phyloP scores from a whole-genome alignment of 2,797 vertebrate species.

The Enteromius argenteus region DNA sequence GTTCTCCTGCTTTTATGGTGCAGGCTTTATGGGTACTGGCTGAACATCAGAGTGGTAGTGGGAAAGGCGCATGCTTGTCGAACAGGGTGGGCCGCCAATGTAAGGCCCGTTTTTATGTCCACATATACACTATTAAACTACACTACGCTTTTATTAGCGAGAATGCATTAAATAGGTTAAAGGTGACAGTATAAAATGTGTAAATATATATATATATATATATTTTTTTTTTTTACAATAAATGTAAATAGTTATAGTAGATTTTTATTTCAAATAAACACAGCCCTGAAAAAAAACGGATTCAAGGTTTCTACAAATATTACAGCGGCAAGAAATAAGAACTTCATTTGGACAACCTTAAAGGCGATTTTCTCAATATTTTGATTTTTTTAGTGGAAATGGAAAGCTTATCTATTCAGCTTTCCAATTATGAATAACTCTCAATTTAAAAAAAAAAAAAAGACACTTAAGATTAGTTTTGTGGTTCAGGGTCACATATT shows the following conservation, averaged over 20 bases:
- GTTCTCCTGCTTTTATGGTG: slow-evolving; percentile 66
- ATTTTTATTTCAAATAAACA: not conserved
- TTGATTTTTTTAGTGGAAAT: no score
- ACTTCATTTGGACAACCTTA: no score
- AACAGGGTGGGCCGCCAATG: slow-evolving; percentile 30
- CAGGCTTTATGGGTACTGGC: slow-evolving; percentile 72
- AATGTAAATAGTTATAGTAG: not conserved
- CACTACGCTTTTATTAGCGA: not conserved
- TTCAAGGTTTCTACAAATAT: not conserved
- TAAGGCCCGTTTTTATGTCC: not conserved
- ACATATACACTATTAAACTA: not conserved
- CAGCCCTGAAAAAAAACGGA: not conserved
- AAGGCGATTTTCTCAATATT: no score
- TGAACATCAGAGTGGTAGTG: slow-evolving; percentile 62
- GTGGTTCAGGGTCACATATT: not conserved
- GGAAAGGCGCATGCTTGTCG: slow-evolving; percentile 19
- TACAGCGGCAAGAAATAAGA: not conserved
- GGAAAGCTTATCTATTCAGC: no score
- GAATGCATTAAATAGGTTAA: not conserved
- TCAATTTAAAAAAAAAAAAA: no score
- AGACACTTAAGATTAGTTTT: no score
- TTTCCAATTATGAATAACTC: no score
- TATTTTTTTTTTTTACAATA: no score
- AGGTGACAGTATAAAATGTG: not conserved
- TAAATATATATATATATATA: no score